These are phyloP conservation scores for Sitta europaea DNA, from an alignment of 2,113 vertebrate species.

Conservation along the genomic window DNA sequence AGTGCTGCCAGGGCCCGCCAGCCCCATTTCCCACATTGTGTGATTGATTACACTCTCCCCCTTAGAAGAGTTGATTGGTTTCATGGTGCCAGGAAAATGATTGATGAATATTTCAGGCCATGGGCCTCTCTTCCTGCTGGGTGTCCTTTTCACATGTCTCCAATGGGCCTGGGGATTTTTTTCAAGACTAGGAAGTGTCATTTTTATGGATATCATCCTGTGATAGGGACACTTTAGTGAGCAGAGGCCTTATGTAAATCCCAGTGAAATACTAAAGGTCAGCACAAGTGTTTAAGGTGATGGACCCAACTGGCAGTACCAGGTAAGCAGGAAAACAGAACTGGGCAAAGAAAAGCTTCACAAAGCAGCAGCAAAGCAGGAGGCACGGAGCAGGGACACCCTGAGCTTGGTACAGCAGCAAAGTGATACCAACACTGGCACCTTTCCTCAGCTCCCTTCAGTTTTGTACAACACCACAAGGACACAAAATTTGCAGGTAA, in stretches of 20 bases:
- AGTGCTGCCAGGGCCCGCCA: neutral
- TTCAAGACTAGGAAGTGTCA: constrained; percentile 57
- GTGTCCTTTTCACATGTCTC: constrained; percentile 66
- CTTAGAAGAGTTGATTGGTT: constrained; percentile 75
- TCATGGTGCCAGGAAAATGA: constrained; percentile 83
- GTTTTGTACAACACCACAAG: rapidly evolving
- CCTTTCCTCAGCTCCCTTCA: neutral
- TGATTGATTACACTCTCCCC: constrained; percentile 70
- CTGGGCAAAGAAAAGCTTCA: neutral
- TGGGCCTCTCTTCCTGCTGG: constrained; percentile 70
- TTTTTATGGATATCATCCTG: constrained; percentile 62
- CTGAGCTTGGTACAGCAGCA: neutral
- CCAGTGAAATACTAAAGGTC: constrained; percentile 2
- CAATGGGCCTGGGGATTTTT: constrained; percentile 50
- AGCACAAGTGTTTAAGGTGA: neutral
- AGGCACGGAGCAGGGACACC: neutral
- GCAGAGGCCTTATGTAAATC: neutral
- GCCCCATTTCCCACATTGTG: constrained; percentile 59
- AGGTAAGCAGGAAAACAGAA: neutral
- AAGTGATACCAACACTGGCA: neutral
- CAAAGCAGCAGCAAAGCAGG: neutral
- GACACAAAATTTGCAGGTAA: neutral
- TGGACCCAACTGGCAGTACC: neutral
- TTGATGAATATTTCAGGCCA: constrained; percentile 75
- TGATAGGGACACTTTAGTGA: neutral